Evolutionary conservation across 2,888 invertebrate genomes (phyloP), one percentile per base, ranked within the genome.

Genomic region (Argyresthia albistria): DNA sequence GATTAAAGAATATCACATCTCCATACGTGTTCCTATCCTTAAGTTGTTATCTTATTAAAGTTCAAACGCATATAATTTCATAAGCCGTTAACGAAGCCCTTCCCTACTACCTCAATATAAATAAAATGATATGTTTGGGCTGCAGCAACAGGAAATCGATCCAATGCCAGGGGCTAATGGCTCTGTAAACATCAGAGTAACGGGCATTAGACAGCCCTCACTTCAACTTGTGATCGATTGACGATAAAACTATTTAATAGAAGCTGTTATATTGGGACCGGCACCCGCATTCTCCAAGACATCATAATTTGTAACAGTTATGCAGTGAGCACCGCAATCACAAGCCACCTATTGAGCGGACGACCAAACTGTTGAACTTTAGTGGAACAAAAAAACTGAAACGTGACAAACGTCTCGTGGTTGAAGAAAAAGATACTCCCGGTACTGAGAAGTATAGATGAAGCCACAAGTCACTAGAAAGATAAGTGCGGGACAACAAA

Each of bases 71-170:
- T 11, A 16, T 35, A n/a, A n/a, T 35, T 9, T 46, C 46, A 10
- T 16, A 10, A 15, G 45, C n/a, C 9, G 16, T 11, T 46, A 25
- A 46, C 25, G 8, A 45, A 47, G 48, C 48, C 37, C 48, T 48
- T 16, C 11, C 42, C n/a, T 50, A 15, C 35, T 43, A 52, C 35
- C 52, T 52, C 39, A 46, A 52, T 16, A 46, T 46, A 45, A 46
- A 51, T 37, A 50, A 50, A 43, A 43, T 8, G 36, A 35, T 35
- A n/a, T 14, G 12, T 37, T 12, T 14, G 43, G 50, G 42, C 37
- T 36, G 37, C 10, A 63, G 65, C 58, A 65, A 67, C 67, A 70
- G 73, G 70, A 72, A 70, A 71, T 69, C 64, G 65, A 68, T 65
- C 60, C 60, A 59, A 66, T 64, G 66, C 65, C 62, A 61, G 65